Percentiles rank a stretch among this genome's conserved stretches.
These are phyloP conservation scores for Lagorchestes hirsutus DNA, from an alignment of 2,797 vertebrate species.

Conservation along the genomic window DNA sequence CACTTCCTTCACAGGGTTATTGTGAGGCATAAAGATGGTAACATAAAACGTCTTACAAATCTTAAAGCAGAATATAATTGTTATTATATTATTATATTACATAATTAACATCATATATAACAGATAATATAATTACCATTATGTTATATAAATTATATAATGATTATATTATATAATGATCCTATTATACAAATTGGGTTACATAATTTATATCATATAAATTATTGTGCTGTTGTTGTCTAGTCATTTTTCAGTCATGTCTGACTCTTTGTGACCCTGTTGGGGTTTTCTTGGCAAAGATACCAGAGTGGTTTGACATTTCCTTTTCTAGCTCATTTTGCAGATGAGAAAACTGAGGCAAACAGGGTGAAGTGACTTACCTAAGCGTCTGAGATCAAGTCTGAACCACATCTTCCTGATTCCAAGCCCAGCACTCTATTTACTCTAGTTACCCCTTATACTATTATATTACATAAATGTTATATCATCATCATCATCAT, in stretches of 20 bases:
- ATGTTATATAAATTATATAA: too few relatives aligned
- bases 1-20: background rate
- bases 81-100: background rate
- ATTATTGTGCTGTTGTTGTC: background rate
- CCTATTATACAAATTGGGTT: too few relatives aligned
- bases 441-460: background rate
- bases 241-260: too few relatives aligned
- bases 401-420: background rate
- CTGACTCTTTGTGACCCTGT: too few relatives aligned
- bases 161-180: too few relatives aligned
- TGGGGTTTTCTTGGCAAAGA: background rate
- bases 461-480: background rate
- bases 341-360: too few relatives aligned
- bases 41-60: background rate
- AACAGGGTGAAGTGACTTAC: background rate
- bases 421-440: background rate
- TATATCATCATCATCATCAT: background rate
- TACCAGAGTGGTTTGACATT: too few relatives aligned
- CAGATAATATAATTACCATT: background rate
- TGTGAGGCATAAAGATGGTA: background rate
- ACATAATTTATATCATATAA: background rate
- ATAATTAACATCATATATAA: background rate
- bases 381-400: background rate
- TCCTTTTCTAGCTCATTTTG: too few relatives aligned
- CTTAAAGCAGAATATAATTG: background rate